These are phyloP conservation scores for Cossypha niveicapilla DNA, from an alignment of 2,797 vertebrate species.

Conservation along the genomic window DNA sequence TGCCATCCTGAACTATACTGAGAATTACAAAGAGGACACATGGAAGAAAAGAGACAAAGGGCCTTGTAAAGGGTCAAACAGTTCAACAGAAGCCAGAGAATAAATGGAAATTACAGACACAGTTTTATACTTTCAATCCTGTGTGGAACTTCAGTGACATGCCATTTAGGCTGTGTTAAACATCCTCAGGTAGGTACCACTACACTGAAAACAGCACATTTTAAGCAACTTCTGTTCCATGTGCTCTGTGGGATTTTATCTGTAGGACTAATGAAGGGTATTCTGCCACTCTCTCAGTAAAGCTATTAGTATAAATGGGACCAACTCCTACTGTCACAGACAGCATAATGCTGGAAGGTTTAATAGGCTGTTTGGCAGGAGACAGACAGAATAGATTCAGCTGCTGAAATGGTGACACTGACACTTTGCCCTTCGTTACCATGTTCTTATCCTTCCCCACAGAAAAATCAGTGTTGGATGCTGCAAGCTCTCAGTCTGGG, in stretches of 20 bases:
- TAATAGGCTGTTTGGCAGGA: conserved; percentile 30
- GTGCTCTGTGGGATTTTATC: neutral
- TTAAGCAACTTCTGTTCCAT: neutral
- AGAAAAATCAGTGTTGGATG: neutral
- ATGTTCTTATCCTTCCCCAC: neutral
- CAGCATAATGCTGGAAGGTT: neutral
- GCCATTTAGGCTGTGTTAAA: neutral
- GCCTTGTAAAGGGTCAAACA: neutral
- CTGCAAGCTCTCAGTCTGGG: neutral
- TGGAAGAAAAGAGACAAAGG: neutral
- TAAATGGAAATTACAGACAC: neutral
- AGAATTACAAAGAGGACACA: neutral
- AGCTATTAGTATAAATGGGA: conserved; percentile 27
- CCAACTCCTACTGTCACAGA: neutral
- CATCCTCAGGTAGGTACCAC: neutral
- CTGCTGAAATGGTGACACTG: conserved; percentile 18
- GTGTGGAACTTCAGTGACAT: neutral
- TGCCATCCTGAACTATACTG: neutral
- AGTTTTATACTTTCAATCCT: neutral
- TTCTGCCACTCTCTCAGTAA: neutral
- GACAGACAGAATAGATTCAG: conserved; percentile 33
- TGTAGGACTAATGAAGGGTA: conserved; percentile 19
- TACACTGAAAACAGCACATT: neutral
- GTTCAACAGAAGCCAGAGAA: neutral
- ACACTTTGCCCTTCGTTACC: conserved; percentile 24